These are phyloP conservation scores for Aphodius sticticus DNA, from an alignment of 2,888 invertebrate species.

Conservation along the genomic window DNA sequence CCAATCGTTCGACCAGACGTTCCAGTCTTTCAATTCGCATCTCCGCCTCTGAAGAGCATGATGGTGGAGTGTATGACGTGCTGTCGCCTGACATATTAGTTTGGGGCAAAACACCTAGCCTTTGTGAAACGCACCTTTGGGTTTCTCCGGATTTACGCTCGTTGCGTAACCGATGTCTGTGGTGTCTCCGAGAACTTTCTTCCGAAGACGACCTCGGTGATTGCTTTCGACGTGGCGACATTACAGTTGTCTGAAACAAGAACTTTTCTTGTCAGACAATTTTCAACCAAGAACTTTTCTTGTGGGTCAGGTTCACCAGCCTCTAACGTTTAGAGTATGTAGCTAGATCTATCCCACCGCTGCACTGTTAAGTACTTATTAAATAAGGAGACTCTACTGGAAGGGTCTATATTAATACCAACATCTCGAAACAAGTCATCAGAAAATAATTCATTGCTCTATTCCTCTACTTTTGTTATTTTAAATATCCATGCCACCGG, in stretches of 20 bases:
- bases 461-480: no score
- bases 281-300: background rate
- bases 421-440: no score
- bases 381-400: background rate
- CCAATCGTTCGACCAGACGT: background rate
- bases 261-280: background rate
- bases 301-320: background rate
- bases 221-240: background rate
- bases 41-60: background rate
- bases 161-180: background rate
- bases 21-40: background rate
- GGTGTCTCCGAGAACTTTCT: background rate
- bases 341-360: background rate
- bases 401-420: background rate
- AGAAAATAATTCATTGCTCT: no score
- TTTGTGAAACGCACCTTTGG: background rate
- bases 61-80: background rate
- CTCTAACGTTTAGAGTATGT: background rate
- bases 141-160: background rate
- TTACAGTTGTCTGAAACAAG: background rate
- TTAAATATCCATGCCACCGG: no score
- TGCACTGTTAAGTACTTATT: background rate
- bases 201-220: background rate
- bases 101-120: background rate
- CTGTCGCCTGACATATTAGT: background rate